These are phyloP conservation scores for Schizothorax lantsangensis DNA, from an alignment of 2,797 vertebrate species.

Conservation along the genomic window DNA sequence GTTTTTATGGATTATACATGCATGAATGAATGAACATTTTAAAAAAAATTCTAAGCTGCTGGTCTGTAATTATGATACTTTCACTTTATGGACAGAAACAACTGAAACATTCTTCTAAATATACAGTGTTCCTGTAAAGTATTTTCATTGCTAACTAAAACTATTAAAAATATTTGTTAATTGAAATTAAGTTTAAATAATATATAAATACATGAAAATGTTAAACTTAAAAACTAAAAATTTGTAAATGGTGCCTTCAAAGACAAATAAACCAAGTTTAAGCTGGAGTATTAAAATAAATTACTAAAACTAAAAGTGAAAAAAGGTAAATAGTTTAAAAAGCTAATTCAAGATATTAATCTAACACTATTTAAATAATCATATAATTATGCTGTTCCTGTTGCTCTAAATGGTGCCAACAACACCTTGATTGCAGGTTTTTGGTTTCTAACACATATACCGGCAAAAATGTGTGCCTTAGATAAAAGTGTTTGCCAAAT, in stretches of 20 bases:
- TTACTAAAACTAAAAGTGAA: background rate
- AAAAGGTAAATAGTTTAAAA: background rate
- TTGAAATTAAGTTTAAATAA: too few relatives aligned
- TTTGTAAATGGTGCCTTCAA: background rate
- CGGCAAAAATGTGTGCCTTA: background rate
- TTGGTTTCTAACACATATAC: background rate
- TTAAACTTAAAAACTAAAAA: too few relatives aligned
- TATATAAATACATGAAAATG: too few relatives aligned
- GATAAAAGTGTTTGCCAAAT: background rate
- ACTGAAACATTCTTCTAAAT: background rate
- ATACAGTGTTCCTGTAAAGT: background rate
- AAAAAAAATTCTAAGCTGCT: background rate
- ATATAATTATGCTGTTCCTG: background rate
- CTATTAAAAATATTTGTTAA: background rate
- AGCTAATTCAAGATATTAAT: background rate
- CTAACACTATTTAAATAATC: background rate
- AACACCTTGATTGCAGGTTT: constrained; percentile 9
- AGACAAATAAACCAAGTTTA: background rate
- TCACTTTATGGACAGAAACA: background rate
- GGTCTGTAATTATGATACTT: background rate
- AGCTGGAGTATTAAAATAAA: background rate
- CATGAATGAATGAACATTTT: background rate
- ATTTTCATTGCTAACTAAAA: background rate
- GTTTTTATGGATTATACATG: background rate
- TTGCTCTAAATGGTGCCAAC: background rate